A percentile compares a stretch with the other conserved stretches of the same genome.
phyloP scores from a whole-genome alignment of 30 jellyfish, hydroid and myxozoan species.

The Nemopilema nomurai region DNA sequence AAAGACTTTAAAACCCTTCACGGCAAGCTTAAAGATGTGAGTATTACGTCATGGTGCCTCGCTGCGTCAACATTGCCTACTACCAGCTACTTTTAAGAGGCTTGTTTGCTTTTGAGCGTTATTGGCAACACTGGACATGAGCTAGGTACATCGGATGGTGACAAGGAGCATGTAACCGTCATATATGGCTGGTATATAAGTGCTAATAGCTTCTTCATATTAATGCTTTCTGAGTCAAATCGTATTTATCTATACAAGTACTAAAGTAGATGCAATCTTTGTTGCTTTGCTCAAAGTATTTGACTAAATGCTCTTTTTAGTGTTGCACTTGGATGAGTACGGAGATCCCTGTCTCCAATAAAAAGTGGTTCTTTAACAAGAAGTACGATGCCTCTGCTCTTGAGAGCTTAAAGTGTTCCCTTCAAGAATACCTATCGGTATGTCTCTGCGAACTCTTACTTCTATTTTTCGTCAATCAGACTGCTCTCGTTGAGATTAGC shows the following conservation, averaged over 20 bases:
- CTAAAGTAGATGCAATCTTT: no score
- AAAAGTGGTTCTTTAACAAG: constrained; percentile 70
- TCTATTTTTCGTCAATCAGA: background rate
- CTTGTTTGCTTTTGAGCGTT: no score
- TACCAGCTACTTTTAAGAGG: background rate
- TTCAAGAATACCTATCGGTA: constrained; percentile 88
- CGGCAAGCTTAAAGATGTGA: constrained; percentile 79
- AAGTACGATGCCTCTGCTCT: constrained; percentile 75
- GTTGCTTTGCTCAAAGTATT: no score
- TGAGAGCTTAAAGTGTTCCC: constrained; percentile 69
- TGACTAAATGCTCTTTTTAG: no score
- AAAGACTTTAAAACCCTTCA: constrained; percentile 76
- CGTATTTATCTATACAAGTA: no score
- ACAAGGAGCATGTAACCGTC: no score
- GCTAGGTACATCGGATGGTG: no score
- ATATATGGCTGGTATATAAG: no score
- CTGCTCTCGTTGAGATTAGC: background rate
- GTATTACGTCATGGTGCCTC: background rate
- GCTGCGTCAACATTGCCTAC: background rate
- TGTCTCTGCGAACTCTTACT: background rate
- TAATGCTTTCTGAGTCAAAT: no score
- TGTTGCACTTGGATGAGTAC: constrained; percentile 97
- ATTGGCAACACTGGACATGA: no score
- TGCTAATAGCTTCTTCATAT: no score
- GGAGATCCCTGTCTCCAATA: constrained; percentile 87